Conservation (phyloP, 1,140 invertebrate species). For the Megathymus violae region DNA sequence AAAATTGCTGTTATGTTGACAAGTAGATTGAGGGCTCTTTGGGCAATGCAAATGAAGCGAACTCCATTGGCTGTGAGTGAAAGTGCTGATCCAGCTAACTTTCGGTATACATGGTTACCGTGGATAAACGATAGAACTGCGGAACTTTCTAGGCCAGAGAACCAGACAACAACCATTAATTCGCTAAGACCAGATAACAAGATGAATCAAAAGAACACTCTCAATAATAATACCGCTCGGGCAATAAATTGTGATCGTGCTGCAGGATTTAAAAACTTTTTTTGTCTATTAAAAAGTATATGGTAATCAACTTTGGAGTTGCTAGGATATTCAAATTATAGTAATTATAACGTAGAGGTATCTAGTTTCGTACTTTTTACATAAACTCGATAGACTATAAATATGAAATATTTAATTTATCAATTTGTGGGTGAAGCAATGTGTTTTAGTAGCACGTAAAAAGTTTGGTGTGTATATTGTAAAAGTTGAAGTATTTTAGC, state of each 20-base stretch:
- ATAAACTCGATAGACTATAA: neutral
- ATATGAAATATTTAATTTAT: no score
- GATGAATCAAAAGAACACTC: neutral
- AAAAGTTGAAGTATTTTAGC: no score
- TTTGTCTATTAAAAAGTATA: constrained; percentile 61
- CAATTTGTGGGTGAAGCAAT: no score
- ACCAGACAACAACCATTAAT: neutral
- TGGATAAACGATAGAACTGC: constrained; percentile 53
- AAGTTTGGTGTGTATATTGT: no score
- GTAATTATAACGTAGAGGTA: no score
- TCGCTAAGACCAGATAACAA: neutral
- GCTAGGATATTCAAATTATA: constrained; percentile 3
- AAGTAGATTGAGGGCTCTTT: constrained; percentile 57
- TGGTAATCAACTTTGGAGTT: constrained; percentile 39
- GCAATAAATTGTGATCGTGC: constrained; percentile 54
- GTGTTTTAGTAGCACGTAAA: no score
- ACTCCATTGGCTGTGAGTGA: constrained; percentile 44
- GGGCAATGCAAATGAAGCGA: constrained; percentile 53
- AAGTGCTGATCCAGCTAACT: constrained; percentile 61
- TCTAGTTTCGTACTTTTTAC: no score
- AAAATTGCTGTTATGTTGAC: constrained; percentile 58
- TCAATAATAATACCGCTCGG: constrained; percentile 34
- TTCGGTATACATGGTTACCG: constrained; percentile 64
- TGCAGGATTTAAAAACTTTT: constrained; percentile 58
- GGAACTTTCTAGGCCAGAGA: neutral